A percentile compares a stretch with the other conserved stretches of the same genome.
Conservation (phyloP, 2,797 vertebrate species). For the Spheniscus humboldti region DNA sequence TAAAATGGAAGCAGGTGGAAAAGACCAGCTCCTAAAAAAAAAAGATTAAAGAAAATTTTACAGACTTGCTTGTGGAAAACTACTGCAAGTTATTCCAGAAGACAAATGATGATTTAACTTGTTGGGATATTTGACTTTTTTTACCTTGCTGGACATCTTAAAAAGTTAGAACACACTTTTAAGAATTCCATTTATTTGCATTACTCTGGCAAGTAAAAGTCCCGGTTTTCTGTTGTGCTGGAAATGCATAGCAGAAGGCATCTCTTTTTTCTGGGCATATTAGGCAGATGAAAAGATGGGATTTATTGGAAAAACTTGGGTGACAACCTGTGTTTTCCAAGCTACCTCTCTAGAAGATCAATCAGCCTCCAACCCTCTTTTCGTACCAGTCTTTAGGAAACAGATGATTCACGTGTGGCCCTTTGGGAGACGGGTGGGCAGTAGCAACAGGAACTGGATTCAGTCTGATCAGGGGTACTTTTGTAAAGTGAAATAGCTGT, state of each 20-base stretch:
- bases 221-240: neutral
- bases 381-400: neutral
- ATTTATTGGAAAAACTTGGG: neutral
- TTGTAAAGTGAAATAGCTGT: neutral
- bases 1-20: conserved; percentile 31
- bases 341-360: neutral
- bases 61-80: neutral
- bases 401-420: neutral
- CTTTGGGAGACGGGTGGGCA: neutral
- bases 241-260: neutral
- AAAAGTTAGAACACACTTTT: neutral
- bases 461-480: neutral
- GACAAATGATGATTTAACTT: neutral
- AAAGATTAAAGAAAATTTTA: neutral
- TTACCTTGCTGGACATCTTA: neutral
- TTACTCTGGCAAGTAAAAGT: neutral
- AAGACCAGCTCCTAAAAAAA: neutral
- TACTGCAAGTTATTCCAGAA: neutral
- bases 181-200: neutral
- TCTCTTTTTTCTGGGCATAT: neutral
- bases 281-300: neutral
- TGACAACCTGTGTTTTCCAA: neutral
- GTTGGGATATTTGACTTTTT: neutral
- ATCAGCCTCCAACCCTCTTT: neutral
- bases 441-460: neutral